phyloP scores from a whole-genome alignment of 2,888 invertebrate species.

The Argynnis bischoffii region DNA sequence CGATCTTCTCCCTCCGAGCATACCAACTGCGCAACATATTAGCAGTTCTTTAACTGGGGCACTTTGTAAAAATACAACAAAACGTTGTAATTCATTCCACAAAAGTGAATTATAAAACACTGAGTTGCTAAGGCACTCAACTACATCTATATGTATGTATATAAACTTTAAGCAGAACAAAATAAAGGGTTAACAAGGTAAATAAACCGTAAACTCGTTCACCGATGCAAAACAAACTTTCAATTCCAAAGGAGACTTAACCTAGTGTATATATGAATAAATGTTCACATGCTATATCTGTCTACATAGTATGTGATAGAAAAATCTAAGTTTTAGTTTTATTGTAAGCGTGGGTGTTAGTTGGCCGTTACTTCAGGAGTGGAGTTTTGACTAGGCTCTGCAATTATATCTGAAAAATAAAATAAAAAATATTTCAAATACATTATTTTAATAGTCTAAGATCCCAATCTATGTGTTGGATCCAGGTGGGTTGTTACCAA shows the following conservation, averaged over 20 bases:
- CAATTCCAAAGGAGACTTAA: constrained; percentile 77
- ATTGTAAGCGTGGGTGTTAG: constrained; percentile 47
- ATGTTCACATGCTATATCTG: constrained; percentile 75
- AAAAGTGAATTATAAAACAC: constrained; percentile 65
- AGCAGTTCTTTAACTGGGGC: constrained; percentile 18
- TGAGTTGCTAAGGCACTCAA: constrained; percentile 82
- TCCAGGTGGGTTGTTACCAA: too few species aligned
- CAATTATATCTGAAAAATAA: constrained; percentile 53
- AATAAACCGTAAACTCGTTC: constrained; percentile 63
- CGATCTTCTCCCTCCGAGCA: constrained; percentile 43
- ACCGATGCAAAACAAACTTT: constrained; percentile 71
- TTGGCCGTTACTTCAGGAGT: constrained; percentile 59
- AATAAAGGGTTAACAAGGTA: constrained; percentile 48
- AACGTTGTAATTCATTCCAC: constrained; percentile 33
- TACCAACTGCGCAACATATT: constrained; percentile 38
- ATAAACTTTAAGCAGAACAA: constrained; percentile 62
- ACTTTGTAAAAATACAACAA: constrained; percentile 34
- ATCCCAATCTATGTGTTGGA: too few species aligned
- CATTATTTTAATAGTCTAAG: too few species aligned
- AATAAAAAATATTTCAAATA: not conserved
- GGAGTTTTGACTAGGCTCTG: constrained; percentile 61
- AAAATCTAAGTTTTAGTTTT: constrained; percentile 56
- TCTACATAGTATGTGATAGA: constrained; percentile 63
- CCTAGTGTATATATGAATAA: constrained; percentile 76
- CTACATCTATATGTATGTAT: constrained; percentile 72